phyloP scores from a whole-genome alignment of 1,140 invertebrate species.

The Lasaia peninsularis region DNA sequence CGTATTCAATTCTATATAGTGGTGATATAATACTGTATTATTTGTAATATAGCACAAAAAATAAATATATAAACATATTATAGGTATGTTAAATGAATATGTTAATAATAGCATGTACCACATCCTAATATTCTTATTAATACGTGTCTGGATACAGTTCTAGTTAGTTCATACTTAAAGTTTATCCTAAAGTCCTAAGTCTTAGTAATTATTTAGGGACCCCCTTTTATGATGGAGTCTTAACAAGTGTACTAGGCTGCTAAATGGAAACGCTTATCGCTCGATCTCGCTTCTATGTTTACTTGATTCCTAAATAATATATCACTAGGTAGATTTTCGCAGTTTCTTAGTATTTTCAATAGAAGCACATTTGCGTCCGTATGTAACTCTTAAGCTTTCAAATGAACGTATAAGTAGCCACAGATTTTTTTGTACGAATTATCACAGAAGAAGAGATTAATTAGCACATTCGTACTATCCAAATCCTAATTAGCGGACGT shows the following conservation, averaged over 20 bases:
- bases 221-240: background rate
- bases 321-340: constrained; percentile 36
- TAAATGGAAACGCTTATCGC: constrained; percentile 55
- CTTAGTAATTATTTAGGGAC: background rate
- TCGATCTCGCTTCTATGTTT: constrained; percentile 61
- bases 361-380: constrained; percentile 37
- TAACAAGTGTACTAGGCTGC: constrained; percentile 19
- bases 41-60: constrained; percentile 51
- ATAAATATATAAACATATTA: background rate
- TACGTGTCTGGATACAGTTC: constrained; percentile 37
- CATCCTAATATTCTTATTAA: constrained; percentile 31
- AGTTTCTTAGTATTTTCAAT: constrained; percentile 25
- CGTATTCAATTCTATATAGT: background rate
- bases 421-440: background rate
- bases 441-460: background rate
- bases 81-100: background rate
- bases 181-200: constrained; percentile 30
- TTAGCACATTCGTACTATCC: background rate
- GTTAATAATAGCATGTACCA: constrained; percentile 22
- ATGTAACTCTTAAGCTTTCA: constrained; percentile 19
- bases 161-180: constrained; percentile 46
- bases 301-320: constrained; percentile 45
- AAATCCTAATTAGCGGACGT: background rate
- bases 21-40: constrained; percentile 23
- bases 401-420: background rate